These are phyloP conservation scores for Leptogaster cylindrica DNA, from an alignment of 2,888 invertebrate genomes.

Conservation along the genomic window DNA sequence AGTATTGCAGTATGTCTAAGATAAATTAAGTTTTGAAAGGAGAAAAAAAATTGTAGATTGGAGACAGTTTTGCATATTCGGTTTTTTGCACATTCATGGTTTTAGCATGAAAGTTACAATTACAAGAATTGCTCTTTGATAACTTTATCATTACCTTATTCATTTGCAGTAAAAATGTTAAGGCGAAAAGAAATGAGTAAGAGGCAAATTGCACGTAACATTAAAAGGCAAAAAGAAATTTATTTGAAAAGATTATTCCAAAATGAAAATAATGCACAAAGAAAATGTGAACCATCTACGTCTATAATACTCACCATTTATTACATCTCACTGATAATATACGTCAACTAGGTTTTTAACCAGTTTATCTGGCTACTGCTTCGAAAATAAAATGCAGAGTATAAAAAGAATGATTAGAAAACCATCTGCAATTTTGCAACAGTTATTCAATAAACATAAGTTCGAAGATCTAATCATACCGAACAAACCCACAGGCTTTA, in stretches of 20 bases:
- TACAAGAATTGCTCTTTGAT: too few relatives aligned
- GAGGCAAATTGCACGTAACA: neutral
- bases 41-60: too few relatives aligned
- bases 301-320: conserved; percentile 46
- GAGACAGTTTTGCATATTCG: too few relatives aligned
- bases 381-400: conserved; percentile 46
- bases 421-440: neutral
- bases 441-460: neutral
- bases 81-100: too few relatives aligned
- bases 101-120: too few relatives aligned
- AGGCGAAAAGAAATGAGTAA: conserved; percentile 1
- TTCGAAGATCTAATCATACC: neutral
- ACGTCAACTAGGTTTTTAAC: conserved; percentile 38
- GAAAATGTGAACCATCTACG: neutral
- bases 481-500: neutral
- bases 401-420: conserved; percentile 40
- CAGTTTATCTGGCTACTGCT: conserved; percentile 43
- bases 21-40: too few relatives aligned
- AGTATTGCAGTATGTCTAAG: too few relatives aligned
- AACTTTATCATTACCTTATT: too few relatives aligned
- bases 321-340: conserved; percentile 42
- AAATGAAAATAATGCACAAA: conserved; percentile 2
- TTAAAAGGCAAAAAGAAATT: conserved; percentile 1
- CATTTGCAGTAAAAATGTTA: neutral
- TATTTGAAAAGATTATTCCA: neutral